Evolutionary conservation across 2,888 invertebrate species (phyloP), one percentile per base, ranked within the genome.

Genomic region (Calliphora vomitoria): DNA sequence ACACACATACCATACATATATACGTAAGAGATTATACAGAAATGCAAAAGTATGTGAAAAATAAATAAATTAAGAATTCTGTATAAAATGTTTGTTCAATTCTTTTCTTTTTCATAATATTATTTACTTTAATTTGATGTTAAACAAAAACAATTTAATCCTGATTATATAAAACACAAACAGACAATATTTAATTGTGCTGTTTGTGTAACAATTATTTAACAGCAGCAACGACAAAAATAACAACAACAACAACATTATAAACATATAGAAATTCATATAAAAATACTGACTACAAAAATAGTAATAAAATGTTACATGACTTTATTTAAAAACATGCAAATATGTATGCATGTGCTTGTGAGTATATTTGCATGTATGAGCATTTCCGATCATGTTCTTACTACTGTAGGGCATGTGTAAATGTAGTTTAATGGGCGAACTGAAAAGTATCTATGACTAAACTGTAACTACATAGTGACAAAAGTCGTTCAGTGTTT

Each of bases 131-230:
- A 75, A 74, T 79, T 74, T 68, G 60, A 13, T 68, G 66, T 78
- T 66, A 68, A 74, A 69, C 79, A 85, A 68, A 69, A 80, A 62
- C 68, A 75, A 75, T 85, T 85, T 75, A 85, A 80, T 74, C 35
- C 75, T 81, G 41, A 80, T 85, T 85, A 84, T 72, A 47, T 64
- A 64, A 58, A 72, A 72, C n/a, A 58, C 64, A 72, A 62, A 64
- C 53, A 35, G 31, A 78, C 44, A 79, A 47, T 38, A n/a, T 75
- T 69, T 80, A 80, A 62, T 68, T 69, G 68, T 60, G 3, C 3
- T 68, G 74, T 68, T 79, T 79, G 68, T 69, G 50, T 41, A 79
- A 66, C 38, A 84, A 68, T 66, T 66, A 78, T 71, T 41, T 44
- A 62, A 53, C 15, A 53, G 18, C 18, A 20, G 31, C 69, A 62